phyloP scores from a whole-genome alignment of 2,888 invertebrate genomes.

The Argyra leucocephala region DNA sequence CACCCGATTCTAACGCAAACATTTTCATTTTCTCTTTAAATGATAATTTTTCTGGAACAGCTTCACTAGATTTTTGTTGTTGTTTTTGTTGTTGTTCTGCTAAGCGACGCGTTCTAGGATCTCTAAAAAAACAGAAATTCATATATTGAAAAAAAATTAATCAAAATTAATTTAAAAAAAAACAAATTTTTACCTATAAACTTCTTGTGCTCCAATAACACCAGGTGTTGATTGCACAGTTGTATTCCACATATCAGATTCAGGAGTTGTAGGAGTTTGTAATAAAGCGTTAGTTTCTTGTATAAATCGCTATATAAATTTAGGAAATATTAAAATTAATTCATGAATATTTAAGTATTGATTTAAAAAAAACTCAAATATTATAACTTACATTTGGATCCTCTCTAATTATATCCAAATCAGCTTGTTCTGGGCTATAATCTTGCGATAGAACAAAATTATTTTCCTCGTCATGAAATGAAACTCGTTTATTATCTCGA shows the following conservation, averaged over 20 bases:
- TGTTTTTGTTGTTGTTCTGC: slow-evolving; percentile 68
- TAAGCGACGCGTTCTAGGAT: slow-evolving; percentile 79
- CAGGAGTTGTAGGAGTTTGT: slow-evolving; percentile 64
- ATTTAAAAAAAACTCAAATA: not conserved
- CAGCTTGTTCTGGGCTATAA: slow-evolving; percentile 37
- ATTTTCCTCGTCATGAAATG: slow-evolving; percentile 60
- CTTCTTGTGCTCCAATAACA: slow-evolving; percentile 96
- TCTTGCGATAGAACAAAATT: slow-evolving; percentile 34
- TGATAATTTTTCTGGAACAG: slow-evolving; percentile 80
- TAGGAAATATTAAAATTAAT: slow-evolving; percentile 24
- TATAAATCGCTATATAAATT: slow-evolving; percentile 57
- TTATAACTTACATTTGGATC: slow-evolving; percentile 69
- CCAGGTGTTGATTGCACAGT: slow-evolving; percentile 68
- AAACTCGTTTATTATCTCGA: slow-evolving; percentile 55
- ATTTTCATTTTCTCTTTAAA: slow-evolving; percentile 99
- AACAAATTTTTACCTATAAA: slow-evolving; percentile 62
- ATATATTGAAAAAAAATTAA: not conserved
- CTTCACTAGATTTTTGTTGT: slow-evolving; percentile 39
- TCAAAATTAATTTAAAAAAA: not conserved
- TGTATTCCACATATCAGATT: slow-evolving; percentile 43
- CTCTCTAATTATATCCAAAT: slow-evolving; percentile 52
- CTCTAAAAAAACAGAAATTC: slow-evolving; percentile 47
- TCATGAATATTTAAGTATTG: not conserved
- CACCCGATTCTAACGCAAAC: slow-evolving; percentile 95
- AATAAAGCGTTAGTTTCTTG: slow-evolving; percentile 71